A percentile compares a stretch with the other conserved stretches of the same genome.
Conservation (phyloP, 2,113 vertebrate genomes). For the Hippocampus comes region DNA sequence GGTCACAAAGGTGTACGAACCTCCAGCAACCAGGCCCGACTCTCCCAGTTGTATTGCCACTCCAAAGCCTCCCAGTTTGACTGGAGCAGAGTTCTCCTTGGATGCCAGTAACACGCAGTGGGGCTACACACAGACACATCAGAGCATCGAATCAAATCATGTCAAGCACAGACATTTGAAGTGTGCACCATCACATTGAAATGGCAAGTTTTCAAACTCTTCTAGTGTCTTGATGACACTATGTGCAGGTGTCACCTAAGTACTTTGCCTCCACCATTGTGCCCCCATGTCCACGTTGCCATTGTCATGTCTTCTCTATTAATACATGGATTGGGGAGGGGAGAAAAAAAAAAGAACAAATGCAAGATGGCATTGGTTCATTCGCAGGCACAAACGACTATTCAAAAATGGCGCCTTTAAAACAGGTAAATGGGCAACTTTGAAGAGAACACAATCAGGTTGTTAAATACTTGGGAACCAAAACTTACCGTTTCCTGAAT, state of each 20-base stretch:
- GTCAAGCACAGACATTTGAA: neutral
- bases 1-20: slow-evolving; percentile 60
- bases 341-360: neutral
- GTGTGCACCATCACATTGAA: neutral
- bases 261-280: neutral
- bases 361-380: neutral
- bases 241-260: neutral
- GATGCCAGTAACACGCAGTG: slow-evolving; percentile 82
- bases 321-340: neutral
- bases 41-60: slow-evolving; percentile 98
- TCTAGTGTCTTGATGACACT: too few species aligned
- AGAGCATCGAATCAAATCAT: neutral
- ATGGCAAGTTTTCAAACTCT: neutral
- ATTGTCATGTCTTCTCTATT: neutral
- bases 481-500: neutral
- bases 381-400: neutral
- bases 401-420: neutral
- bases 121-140: slow-evolving; percentile 34
- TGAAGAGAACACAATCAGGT: neutral
- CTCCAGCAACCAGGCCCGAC: slow-evolving; percentile 97
- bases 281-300: neutral
- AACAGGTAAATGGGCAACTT: neutral
- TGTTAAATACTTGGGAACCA: neutral
- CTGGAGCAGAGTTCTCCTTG: slow-evolving; percentile 97
- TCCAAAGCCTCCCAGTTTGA: slow-evolving; percentile 96